A percentile compares a stretch with the other conserved stretches of the same genome.
Evolutionary conservation across 2,888 invertebrate genomes (phyloP).

Genomic region (Neria commutata): DNA sequence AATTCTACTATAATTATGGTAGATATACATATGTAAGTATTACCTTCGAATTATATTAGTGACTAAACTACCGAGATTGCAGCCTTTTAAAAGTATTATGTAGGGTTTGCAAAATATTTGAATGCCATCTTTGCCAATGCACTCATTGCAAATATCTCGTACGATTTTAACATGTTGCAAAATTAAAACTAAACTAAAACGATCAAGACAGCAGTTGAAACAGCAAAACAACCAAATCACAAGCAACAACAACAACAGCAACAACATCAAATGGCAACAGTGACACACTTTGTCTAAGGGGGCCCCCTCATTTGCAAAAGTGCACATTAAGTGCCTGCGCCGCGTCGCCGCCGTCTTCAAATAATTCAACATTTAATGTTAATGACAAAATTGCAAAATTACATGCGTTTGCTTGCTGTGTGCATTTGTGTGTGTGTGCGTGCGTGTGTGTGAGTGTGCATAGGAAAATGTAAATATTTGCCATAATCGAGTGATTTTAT

Average conservation of each 20-base stretch:
- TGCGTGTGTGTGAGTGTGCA: too few species aligned
- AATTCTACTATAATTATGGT: too few species aligned
- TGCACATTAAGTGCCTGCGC: neutral
- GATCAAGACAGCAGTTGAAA: neutral
- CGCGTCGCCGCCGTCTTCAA: conserved; percentile 27
- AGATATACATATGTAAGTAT: too few species aligned
- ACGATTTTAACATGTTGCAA: too few species aligned
- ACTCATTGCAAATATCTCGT: too few species aligned
- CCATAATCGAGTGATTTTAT: neutral
- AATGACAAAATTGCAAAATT: conserved; percentile 48
- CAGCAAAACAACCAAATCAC: neutral
- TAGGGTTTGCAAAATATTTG: too few species aligned
- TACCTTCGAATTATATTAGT: too few species aligned
- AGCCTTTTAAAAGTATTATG: too few species aligned
- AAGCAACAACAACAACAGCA: neutral
- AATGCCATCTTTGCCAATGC: too few species aligned
- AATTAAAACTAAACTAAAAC: neutral
- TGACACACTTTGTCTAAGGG: neutral
- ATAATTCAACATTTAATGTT: conserved; percentile 57
- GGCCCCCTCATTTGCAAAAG: neutral
- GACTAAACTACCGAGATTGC: too few species aligned
- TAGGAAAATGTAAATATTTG: conserved; percentile 4
- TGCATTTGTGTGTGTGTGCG: too few species aligned
- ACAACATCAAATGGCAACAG: neutral
- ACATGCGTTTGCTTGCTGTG: neutral